Conservation (phyloP, 2,888 invertebrate genomes). For the Xanthorhoe designata region DNA sequence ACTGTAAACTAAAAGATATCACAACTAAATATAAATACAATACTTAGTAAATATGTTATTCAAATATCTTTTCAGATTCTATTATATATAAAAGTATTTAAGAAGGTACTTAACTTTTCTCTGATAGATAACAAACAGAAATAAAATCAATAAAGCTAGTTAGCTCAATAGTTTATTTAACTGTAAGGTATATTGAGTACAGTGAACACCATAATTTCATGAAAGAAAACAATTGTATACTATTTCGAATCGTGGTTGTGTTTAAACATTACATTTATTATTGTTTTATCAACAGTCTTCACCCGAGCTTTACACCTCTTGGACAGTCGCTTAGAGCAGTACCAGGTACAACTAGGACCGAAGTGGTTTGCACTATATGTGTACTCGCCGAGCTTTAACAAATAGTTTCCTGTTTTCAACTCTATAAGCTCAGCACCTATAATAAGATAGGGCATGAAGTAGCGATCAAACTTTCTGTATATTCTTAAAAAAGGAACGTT, state of each 20-base stretch:
- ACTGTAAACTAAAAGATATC: too few relatives aligned
- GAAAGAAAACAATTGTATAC: background rate
- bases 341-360: conserved; percentile 20
- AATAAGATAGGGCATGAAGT: background rate
- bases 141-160: too few relatives aligned
- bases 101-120: too few relatives aligned
- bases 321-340: conserved; percentile 40
- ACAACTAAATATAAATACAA: background rate
- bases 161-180: too few relatives aligned
- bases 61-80: background rate
- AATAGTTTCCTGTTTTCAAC: conserved; percentile 51
- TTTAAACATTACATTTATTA: conserved; percentile 42
- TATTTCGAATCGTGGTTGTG: conserved; percentile 48
- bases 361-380: conserved; percentile 17
- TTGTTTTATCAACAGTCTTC: conserved; percentile 51
- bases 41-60: background rate
- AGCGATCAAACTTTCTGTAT: background rate
- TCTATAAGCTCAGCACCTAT: conserved; percentile 45
- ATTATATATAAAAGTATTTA: too few relatives aligned
- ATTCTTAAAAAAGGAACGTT: background rate
- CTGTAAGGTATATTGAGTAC: too few relatives aligned
- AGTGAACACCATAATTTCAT: too few relatives aligned
- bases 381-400: conserved; percentile 41
- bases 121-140: too few relatives aligned
- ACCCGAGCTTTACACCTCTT: conserved; percentile 60